Base-by-base conservation (phyloP, 2,888 invertebrate species). In the Hemaris fuciformis region DNA sequence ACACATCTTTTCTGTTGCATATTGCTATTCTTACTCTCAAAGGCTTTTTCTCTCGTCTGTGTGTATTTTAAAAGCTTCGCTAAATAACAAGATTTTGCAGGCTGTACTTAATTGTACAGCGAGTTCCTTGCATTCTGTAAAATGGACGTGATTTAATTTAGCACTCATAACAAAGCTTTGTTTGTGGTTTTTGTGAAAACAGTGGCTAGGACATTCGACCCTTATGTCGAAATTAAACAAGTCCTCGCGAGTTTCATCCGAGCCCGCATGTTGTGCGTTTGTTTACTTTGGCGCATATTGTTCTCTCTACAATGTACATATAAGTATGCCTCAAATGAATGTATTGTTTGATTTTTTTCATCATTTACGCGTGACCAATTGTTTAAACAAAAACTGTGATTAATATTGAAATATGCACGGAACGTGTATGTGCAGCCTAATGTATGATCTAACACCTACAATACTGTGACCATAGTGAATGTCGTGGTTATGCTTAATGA, bases 1-100 rank as follows among this genome's bases (percentile, higher is more conserved):
- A 25, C 38, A 48, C 60, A 13, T 27, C 48, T 41, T 53, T 15
- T 25, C 22, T 41, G 25, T 23, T 25, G 53, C 25, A 20, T 18
- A 15, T 13, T 18, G 13, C 8, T 72, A 71, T 69, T 76, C 83
- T 82, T 79, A 82, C 77, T 85, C 72, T 67, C 67, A 77, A 72
- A 76, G 48, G 18, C 25, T 41, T 53, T 60, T 38, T 48, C 18
- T 25, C 20, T n/a, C n/a, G 22, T 27, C 7, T 38, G 20, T 18
- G 7, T 48, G 23, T 60, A n/a, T n/a, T 60, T 58, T 22, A 48
- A 48, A 48, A 46, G 41, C 23, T 31, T 3, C 31, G 8, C 53
- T 10, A 18, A 5, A 27, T 18, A 53, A 53, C 18, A 15, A 18
- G 53, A 27, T 53, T 31, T 27, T 53, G 53, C 53, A 15, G 8